A percentile compares a stretch with the other conserved stretches of the same genome.
phyloP scores from a whole-genome alignment of 1,140 invertebrate genomes.

The Tetramorium parvispinum region DNA sequence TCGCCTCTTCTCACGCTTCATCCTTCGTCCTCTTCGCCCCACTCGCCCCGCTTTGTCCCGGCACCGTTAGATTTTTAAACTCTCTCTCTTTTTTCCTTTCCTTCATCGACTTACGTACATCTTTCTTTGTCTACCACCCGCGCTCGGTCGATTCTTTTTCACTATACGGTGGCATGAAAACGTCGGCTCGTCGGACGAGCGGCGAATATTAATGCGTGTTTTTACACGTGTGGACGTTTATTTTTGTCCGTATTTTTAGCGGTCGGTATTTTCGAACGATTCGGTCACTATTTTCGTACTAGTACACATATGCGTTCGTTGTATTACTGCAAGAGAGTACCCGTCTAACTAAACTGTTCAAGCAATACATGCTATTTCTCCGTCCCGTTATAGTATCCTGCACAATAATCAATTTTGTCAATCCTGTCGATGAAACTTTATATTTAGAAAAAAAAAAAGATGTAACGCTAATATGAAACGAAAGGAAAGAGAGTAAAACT shows the following conservation, averaged over 20 bases:
- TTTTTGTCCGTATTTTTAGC: conserved; percentile 79
- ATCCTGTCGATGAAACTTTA: background rate
- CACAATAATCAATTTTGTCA: conserved; percentile 24
- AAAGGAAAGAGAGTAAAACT: background rate
- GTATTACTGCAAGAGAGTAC: conserved; percentile 52
- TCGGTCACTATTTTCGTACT: conserved; percentile 77
- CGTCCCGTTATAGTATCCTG: conserved; percentile 4
- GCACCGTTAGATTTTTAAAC: conserved; percentile 27
- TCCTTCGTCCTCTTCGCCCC: background rate
- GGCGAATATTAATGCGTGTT: conserved; percentile 77
- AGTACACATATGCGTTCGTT: conserved; percentile 59
- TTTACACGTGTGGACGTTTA: conserved; percentile 78
- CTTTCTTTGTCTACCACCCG: conserved; percentile 24
- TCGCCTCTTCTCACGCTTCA: conserved; percentile 37
- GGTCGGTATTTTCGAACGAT: conserved; percentile 77
- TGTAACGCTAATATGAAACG: background rate
- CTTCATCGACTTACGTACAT: background rate
- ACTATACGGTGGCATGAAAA: conserved; percentile 43
- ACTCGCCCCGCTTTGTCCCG: background rate
- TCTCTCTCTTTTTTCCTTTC: background rate
- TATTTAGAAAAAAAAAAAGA: background rate
- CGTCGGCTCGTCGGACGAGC: conserved; percentile 46
- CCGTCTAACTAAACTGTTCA: conserved; percentile 14
- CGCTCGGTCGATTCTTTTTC: conserved; percentile 4
- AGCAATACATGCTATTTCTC: conserved; percentile 10